Base-by-base conservation (phyloP, 2,113 vertebrate species). In the Microtus pennsylvanicus region DNA sequence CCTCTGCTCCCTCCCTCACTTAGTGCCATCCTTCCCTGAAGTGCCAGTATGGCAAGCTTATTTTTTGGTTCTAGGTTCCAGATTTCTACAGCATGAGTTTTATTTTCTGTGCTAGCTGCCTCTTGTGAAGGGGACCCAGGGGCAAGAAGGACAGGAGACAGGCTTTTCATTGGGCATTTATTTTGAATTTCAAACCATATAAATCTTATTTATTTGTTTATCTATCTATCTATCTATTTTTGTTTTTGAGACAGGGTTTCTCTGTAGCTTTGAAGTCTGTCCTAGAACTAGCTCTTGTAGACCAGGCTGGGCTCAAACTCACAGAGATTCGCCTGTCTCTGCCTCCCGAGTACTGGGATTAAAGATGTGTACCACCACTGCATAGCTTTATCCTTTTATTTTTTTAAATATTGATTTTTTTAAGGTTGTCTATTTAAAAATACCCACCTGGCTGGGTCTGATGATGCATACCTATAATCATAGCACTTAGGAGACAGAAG, bases 131-230 rank as follows among this genome's bases (percentile, higher is more conserved):
- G 58, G 72, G 9, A 50, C 26, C 17, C 2, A 4, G 14, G 80
- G 42, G 14, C 0, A 14, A 69, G n/a, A 88, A 26, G 12, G 33
- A 0, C 0, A 12, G 28, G 19, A 81, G 45, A 50, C 28, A 42
- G 33, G 26, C 12, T 81, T 93, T 65, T 89, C 77, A 52, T 1
- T 0, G 4, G 24, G 4, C 38, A 13, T 42, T 47, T 50, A 72
- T 83, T 95, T 94, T 90, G 76, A 90, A 82, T 93, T 92, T 93
- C 69, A 47, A 63, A 88, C 24, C 35, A 5, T 28, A 3, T 17
- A 35, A 67, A 67, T 92, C 87, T 94, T 81, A 58, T 33, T 63
- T 45, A 80, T 78, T 91, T 58, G 6, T 58, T 7, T 58, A 58
- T 55, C 3, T 55, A 58, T 55, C 1, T 55, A 55, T 55, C 0